Base-by-base conservation (phyloP, 2,797 vertebrate genomes). In the Gymnocypris eckloni region DNA sequence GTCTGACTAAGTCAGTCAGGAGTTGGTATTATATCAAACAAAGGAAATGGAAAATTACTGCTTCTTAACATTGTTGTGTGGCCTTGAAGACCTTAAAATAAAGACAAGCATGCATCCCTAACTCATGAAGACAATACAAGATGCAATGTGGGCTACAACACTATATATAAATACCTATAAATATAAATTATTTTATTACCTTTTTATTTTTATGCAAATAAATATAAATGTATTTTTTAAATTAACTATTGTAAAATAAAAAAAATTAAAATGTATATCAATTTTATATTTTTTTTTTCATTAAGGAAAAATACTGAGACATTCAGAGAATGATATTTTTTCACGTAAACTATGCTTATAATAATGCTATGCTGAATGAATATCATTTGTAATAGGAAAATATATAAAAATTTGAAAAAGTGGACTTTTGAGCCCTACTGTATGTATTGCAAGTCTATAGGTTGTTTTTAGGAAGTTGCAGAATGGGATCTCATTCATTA, bases 401-500 rank as follows among this genome's bases (percentile, higher is more conserved):
- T n/a, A 81, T 16, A 28, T 9, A 2, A 56, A 0, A 4, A 69
- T 41, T 79, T 41, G 59, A 71, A 75, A 67, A 67, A 56, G 41
- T 80, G 28, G 43, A 81, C 28, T 54, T 52, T 52, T 81, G 61
- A 81, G 70, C 64, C n/a, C n/a, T n/a, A 43, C 22, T 75, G 39
- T 10, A 61, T 73, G 56, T 12, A n/a, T 83, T 61, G 41, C 43
- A n/a, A 33, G 41, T 15, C 70, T 71, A 3, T 20, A 15, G 79
- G 22, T 81, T 89, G 86, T 90, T 88, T 80, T 88, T 90, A 89
- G 84, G 71, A 59, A 69, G 71, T 39, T 41, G 25, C 41, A 67
- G 67, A 83, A 83, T 78, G 45, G 77, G 82, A 59, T 85, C 79
- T 84, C 64, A n/a, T 81, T 86, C 56, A 77, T 66, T 78, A 33